Base-by-base conservation (phyloP, 2,797 vertebrate genomes). In the Acanthurus lineatus region DNA sequence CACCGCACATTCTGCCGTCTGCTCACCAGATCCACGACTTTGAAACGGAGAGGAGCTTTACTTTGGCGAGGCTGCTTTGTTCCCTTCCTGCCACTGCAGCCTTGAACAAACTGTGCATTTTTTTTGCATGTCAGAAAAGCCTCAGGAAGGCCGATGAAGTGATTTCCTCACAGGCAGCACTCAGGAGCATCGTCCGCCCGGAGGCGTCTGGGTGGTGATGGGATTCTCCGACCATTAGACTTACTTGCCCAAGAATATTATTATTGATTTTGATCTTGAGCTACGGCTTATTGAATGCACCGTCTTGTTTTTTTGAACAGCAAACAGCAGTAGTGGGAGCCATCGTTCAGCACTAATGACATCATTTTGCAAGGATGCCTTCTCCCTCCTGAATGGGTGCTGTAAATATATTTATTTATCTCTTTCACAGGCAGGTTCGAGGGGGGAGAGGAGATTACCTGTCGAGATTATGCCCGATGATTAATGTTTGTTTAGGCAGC, bases 241-340 rank as follows among this genome's bases (percentile, higher is more conserved):
- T 76, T 79, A 89, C 71, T 90, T 76, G 71, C 65, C 78, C 81
- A 86, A 80, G 81, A 93, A 93, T 93, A 92, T 93, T 93, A 89
- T 92, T 91, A 93, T 93, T 90, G 92, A 93, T 93, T 89, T 84
- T 57, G 86, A 91, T 89, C 88, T 85, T 90, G 90, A 90, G 91
- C 86, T 88, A 90, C 69, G 53, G 82, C 76, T 84, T 69, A 74
- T 71, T 89, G 85, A 90, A 89, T 66, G 65, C 73, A 42, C 28
- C 11, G 11, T 76, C 84, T 91, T 86, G 81, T 89, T 89, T 80
- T 86, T 81, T 84, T 82, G 25, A 69, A 35, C 69, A 48, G 79
- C 79, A 85, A 92, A 87, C 90, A 87, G 80, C 80, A 79, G 89
- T 69, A 78, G 88, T 81, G 79, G 79, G 84, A 85, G 85, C 90